Evolutionary conservation across 1,140 invertebrate genomes (phyloP), one percentile per base, ranked within the genome.

Genomic region (Lasioglossum albipes): DNA sequence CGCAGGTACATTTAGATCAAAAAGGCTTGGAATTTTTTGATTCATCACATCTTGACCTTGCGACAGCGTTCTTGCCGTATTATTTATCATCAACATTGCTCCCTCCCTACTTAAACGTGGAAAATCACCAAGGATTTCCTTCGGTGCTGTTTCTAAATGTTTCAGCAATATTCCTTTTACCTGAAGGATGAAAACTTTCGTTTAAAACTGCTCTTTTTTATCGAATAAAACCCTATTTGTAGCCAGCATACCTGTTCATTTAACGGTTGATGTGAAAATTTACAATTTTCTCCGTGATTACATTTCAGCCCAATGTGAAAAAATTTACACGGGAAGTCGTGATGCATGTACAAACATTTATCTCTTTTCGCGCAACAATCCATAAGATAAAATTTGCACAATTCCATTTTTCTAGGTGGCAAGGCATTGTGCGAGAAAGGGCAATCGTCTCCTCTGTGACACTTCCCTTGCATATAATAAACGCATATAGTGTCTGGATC

Each of bases 321-420:
- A 94, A 97, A 99, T 94, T 99, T 99, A 93, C 98, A 99, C 54
- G 98, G 98, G 92, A 99, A 99, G 91, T 99, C 98, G 86, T 97
- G 96, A 94, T 99, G 98, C 96, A 99, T 97, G 90, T 98, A 99
- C 5, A 98, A 94, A 94, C 98, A 99, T 92, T 98, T 98, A 83
- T 98, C 97, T 83, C 97, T 96, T 94, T 99, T 99, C 12, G 97
- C 97, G 94, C 98, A 99, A 91, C 97, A 98, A 75, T 98, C 97
- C 95, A 97, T 98, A 61, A 99, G 91, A 93, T 99, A 99, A 94
- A 99, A 99, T 94, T 99, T 99, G 92, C 98, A 99, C 0, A 99
- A 93, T 91, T 99, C 98, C 94, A 98, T 95, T 94, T 98, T 99
- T 76, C 97, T 95, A 2, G 96, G 96, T 52, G 96, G 97, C 67